These are phyloP conservation scores for Musca vetustissima DNA, from an alignment of 1,140 invertebrate genomes.

Conservation along the genomic window DNA sequence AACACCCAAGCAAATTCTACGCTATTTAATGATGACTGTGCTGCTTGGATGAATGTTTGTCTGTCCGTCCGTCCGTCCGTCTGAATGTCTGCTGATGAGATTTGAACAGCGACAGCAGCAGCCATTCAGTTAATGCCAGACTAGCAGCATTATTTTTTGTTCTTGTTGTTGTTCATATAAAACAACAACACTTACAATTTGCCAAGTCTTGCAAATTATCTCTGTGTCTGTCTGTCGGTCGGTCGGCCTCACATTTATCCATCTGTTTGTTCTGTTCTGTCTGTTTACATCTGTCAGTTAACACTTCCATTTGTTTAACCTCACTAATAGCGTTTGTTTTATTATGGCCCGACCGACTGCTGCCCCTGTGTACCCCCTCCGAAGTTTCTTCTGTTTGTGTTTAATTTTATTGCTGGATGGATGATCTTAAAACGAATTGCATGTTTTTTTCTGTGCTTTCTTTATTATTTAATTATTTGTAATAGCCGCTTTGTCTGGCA, in stretches of 20 bases:
- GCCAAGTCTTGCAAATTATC: not conserved
- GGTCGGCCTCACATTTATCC: too few species aligned
- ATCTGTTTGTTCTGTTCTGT: slow-evolving; percentile 11
- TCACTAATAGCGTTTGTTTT: slow-evolving; percentile 1
- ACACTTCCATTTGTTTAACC: slow-evolving; percentile 24
- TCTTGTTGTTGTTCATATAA: too few species aligned
- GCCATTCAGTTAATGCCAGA: too few species aligned
- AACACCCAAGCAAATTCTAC: too few species aligned
- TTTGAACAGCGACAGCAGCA: too few species aligned
- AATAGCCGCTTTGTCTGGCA: too few species aligned
- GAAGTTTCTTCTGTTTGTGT: not conserved
- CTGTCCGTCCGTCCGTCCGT: not conserved
- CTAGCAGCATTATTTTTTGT: too few species aligned
- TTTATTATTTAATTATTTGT: slow-evolving; percentile 15
- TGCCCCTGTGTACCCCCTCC: not conserved
- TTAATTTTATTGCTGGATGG: not conserved
- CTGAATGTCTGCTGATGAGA: not conserved
- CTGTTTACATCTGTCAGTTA: slow-evolving; percentile 21
- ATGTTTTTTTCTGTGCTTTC: slow-evolving; percentile 7
- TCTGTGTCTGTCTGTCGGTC: slow-evolving; percentile 1
- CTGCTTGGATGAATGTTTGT: not conserved
- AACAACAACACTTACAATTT: too few species aligned
- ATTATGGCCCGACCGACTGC: too few species aligned
- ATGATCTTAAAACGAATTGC: slow-evolving; percentile 20
- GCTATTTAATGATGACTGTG: too few species aligned